Percentiles rank a stretch among this genome's conserved stretches.
phyloP scores from a whole-genome alignment of 2,797 vertebrate genomes.

The Hypotaenidia okinawae region DNA sequence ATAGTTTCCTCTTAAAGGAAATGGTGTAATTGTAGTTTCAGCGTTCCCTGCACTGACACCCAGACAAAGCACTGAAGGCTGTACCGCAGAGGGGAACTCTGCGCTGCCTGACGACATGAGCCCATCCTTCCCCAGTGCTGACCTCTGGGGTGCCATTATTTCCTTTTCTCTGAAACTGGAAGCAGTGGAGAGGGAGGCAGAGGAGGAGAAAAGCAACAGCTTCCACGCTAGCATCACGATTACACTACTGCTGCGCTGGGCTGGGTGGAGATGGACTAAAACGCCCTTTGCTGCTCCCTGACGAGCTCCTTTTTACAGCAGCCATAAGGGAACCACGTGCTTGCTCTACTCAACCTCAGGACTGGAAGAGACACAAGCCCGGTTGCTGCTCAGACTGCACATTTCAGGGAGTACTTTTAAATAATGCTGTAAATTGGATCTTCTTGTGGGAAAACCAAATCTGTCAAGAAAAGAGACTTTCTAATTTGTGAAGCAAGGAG shows the following conservation, averaged over 20 bases:
- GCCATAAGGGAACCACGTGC: neutral
- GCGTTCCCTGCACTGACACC: neutral
- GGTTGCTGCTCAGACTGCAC: neutral
- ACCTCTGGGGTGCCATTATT: neutral
- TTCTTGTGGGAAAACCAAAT: constrained; percentile 43
- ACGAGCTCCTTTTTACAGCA: neutral
- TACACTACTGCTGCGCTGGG: neutral
- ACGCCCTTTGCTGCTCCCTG: neutral
- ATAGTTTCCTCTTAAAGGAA: constrained; percentile 57
- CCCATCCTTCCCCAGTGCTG: neutral
- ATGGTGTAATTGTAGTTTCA: constrained; percentile 46
- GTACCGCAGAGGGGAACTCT: neutral
- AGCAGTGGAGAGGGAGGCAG: neutral
- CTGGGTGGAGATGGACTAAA: neutral
- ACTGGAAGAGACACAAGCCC: neutral
- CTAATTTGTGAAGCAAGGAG: constrained; percentile 18
- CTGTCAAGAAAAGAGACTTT: constrained; percentile 1
- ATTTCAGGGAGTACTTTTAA: constrained; percentile 3
- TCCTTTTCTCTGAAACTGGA: neutral
- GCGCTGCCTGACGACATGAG: neutral
- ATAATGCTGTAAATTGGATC: constrained; percentile 22
- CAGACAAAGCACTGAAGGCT: constrained; percentile 27
- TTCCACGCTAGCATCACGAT: neutral
- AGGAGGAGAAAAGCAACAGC: neutral
- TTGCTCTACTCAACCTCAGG: neutral